Percentiles rank a stretch among this genome's conserved stretches.
Evolutionary conservation across 2,797 vertebrate genomes (phyloP).

Genomic region (Eremophila alpestris): DNA sequence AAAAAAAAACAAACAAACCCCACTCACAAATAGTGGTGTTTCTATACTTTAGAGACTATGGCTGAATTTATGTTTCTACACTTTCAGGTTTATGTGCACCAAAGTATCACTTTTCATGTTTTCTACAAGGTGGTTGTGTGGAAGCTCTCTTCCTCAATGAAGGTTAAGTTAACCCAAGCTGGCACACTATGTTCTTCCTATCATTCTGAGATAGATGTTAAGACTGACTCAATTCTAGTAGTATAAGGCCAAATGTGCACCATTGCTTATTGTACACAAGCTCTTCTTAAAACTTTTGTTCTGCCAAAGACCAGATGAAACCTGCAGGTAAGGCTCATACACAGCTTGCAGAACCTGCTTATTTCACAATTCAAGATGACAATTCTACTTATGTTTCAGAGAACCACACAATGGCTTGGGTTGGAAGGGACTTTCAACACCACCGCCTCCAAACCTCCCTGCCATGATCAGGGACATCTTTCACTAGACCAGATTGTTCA

Average conservation of each 20-base stretch:
- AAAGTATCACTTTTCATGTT: neutral
- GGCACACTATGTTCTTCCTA: neutral
- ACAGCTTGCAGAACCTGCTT: neutral
- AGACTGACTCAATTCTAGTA: neutral
- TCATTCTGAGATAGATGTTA: neutral
- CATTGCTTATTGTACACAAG: accelerated
- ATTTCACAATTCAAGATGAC: neutral
- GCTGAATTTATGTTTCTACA: neutral
- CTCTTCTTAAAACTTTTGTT: neutral
- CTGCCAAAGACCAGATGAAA: neutral
- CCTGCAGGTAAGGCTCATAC: neutral
- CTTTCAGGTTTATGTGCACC: neutral
- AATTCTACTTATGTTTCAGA: neutral
- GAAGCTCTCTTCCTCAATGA: neutral
- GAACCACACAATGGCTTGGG: neutral
- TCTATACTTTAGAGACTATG: neutral
- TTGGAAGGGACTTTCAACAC: neutral
- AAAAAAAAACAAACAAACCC: neutral
- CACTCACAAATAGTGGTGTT: neutral
- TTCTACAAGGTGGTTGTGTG: neutral
- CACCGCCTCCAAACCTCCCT: neutral
- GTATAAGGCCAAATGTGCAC: neutral
- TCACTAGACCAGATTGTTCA: neutral
- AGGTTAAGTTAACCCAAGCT: neutral
- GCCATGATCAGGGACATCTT: neutral